phyloP scores from a whole-genome alignment of 2,888 invertebrate genomes.

The Cetonia aurata region DNA sequence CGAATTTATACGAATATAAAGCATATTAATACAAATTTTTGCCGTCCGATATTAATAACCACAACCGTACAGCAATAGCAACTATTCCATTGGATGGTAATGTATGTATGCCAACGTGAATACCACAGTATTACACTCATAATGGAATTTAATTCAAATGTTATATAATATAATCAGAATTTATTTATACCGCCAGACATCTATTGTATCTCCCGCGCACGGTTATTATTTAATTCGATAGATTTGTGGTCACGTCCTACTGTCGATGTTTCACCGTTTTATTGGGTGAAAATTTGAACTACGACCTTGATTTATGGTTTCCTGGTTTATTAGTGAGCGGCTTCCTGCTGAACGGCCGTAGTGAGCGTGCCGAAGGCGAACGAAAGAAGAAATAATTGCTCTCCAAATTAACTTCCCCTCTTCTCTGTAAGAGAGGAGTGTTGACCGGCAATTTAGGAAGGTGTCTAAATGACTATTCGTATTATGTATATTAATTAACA shows the following conservation, averaged over 20 bases:
- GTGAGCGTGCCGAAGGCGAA: slow-evolving; percentile 16
- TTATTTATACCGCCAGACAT: slow-evolving; percentile 18
- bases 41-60: slow-evolving; percentile 22
- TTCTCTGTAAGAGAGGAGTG: slow-evolving; percentile 3
- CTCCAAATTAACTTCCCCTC: slow-evolving; percentile 23
- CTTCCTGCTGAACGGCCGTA: slow-evolving; percentile 4
- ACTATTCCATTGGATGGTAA: not conserved
- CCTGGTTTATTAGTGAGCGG: slow-evolving; percentile 31
- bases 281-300: slow-evolving; percentile 32
- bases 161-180: slow-evolving; percentile 22
- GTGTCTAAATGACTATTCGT: slow-evolving; percentile 17
- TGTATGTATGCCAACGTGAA: not conserved
- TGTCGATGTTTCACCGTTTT: slow-evolving; percentile 2
- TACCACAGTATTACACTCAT: not conserved
- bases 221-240: slow-evolving; percentile 31
- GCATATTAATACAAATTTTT: slow-evolving; percentile 30
- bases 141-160: slow-evolving; percentile 13
- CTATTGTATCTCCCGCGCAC: slow-evolving; percentile 7
- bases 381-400: slow-evolving; percentile 32
- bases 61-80: not conserved
- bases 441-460: slow-evolving; percentile 3
- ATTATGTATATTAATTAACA: not conserved
- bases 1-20: slow-evolving; percentile 25
- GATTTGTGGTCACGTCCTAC: not conserved
- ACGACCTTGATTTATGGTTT: slow-evolving; percentile 26